Evolutionary conservation across 2,888 invertebrate species (phyloP).

Genomic region (Phragmatobia fuliginosa): DNA sequence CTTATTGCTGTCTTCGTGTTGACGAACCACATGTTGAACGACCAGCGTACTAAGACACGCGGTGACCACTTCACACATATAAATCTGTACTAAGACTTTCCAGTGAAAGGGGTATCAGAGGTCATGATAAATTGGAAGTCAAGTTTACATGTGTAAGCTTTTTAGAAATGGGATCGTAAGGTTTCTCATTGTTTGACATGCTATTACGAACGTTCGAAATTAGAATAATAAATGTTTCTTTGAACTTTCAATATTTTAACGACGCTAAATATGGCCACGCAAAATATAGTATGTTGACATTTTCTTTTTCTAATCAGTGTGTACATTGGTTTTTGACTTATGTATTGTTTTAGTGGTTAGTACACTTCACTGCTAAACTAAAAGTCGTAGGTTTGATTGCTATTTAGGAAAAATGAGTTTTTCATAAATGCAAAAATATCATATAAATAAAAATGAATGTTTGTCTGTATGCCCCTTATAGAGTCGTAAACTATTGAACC

Average conservation of each 20-base stretch:
- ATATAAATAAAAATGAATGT: no score
- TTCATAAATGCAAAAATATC: no score
- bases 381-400: no score
- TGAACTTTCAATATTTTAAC: slow-evolving; percentile 52
- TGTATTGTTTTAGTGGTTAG: not conserved
- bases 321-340: not conserved
- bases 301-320: slow-evolving; percentile 9
- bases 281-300: slow-evolving; percentile 9
- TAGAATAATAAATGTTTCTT: slow-evolving; percentile 61
- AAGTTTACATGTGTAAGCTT: slow-evolving; percentile 71
- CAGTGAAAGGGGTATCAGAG: slow-evolving; percentile 48
- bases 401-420: no score
- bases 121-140: slow-evolving; percentile 51
- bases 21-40: slow-evolving; percentile 63
- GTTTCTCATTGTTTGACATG: slow-evolving; percentile 70
- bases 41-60: slow-evolving; percentile 57
- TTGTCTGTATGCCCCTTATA: no score
- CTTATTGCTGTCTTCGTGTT: slow-evolving; percentile 70
- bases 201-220: slow-evolving; percentile 65
- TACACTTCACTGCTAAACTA: not conserved
- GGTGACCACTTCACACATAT: slow-evolving; percentile 49
- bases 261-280: slow-evolving; percentile 16
- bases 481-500: no score
- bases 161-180: slow-evolving; percentile 74
- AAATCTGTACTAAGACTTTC: slow-evolving; percentile 34